Percentiles rank a stretch among this genome's conserved stretches.
Conservation (phyloP, 2,888 invertebrate genomes). For the Allygus modestus region DNA sequence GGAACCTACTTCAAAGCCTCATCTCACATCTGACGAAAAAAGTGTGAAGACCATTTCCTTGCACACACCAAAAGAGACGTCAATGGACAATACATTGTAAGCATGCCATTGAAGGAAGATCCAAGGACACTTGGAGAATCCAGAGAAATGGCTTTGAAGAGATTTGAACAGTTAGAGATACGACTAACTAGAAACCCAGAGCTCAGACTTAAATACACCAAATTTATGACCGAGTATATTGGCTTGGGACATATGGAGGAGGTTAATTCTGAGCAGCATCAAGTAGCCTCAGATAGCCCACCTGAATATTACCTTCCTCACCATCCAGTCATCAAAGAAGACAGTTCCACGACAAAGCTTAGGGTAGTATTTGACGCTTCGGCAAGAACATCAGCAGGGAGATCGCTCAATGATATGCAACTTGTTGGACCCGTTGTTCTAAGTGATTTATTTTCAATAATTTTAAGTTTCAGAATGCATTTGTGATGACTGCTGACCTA, state of each 20-base stretch:
- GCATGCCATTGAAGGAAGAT: background rate
- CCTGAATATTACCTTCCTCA: constrained; percentile 37
- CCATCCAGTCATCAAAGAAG: constrained; percentile 16
- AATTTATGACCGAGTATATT: constrained; percentile 28
- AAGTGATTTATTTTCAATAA: constrained; percentile 1
- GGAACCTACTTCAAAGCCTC: background rate
- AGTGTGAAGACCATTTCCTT: constrained; percentile 25
- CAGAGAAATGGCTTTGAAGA: background rate
- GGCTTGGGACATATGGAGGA: constrained; percentile 25
- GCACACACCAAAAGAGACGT: background rate
- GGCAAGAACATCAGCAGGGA: background rate
- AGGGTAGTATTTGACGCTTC: constrained; percentile 49
- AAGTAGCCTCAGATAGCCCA: constrained; percentile 65
- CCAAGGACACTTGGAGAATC: background rate
- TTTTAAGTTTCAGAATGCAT: background rate
- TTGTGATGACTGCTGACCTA: constrained; percentile 66
- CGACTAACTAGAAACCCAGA: background rate
- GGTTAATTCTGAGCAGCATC: background rate
- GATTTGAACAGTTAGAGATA: background rate
- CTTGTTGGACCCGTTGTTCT: background rate
- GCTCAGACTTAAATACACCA: background rate
- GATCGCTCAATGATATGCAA: background rate
- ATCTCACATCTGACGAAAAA: constrained; percentile 5
- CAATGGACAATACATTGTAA: constrained; percentile 1
- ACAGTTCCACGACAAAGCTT: constrained; percentile 47